These are phyloP conservation scores for Setipinna tenuifilis DNA, from an alignment of 2,797 vertebrate species.

Conservation along the genomic window DNA sequence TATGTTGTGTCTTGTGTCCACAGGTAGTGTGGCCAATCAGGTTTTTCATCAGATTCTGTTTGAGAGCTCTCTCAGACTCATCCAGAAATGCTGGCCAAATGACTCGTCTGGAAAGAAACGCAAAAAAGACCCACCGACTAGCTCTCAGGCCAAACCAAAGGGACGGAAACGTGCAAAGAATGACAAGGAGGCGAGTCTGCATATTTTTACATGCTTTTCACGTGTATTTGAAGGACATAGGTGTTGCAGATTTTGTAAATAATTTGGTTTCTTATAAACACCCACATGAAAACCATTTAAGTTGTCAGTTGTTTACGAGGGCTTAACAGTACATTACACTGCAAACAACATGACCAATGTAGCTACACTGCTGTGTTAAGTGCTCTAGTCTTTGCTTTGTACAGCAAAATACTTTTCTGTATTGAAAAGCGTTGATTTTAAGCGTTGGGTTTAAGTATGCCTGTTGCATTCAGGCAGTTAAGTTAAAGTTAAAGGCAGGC, in stretches of 20 bases:
- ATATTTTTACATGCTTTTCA: background rate
- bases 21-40: constrained; percentile 87
- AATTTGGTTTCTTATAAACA: background rate
- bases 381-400: too few relatives aligned
- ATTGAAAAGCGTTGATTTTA: too few relatives aligned
- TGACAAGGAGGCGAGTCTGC: constrained; percentile 65
- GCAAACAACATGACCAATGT: too few relatives aligned
- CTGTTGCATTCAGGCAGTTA: too few relatives aligned
- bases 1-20: constrained; percentile 29
- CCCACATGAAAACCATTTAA: too few relatives aligned
- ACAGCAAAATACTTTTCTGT: too few relatives aligned
- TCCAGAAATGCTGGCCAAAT: constrained; percentile 85
- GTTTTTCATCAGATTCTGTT: constrained; percentile 90
- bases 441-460: too few relatives aligned
- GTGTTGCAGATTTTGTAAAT: background rate
- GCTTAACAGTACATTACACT: too few relatives aligned
- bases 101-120: constrained; percentile 78
- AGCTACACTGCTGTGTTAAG: too few relatives aligned
- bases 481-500: too few relatives aligned
- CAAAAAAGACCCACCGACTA: constrained; percentile 78
- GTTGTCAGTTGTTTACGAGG: too few relatives aligned
- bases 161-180: constrained; percentile 77
- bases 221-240: background rate
- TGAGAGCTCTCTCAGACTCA: constrained; percentile 81
- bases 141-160: constrained; percentile 63